Percentiles rank a stretch among this genome's conserved stretches.
These are phyloP conservation scores for Rhingia rostrata DNA, from an alignment of 2,888 invertebrate genomes.

Conservation along the genomic window DNA sequence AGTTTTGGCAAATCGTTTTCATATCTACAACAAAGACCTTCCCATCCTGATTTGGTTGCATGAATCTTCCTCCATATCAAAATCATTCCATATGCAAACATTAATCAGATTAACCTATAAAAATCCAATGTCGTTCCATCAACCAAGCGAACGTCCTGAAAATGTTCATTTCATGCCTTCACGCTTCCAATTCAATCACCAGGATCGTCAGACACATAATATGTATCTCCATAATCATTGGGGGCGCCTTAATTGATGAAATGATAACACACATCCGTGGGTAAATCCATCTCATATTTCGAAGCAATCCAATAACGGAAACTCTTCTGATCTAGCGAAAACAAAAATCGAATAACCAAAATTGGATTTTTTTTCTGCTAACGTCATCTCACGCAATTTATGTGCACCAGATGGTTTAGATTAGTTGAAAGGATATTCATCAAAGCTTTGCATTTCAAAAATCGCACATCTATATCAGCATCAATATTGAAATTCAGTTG, in stretches of 20 bases:
- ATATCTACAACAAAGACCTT: too few species aligned
- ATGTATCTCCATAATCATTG: neutral
- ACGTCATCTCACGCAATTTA: slow-evolving; percentile 8
- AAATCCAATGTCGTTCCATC: too few species aligned
- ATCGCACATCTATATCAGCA: too few species aligned
- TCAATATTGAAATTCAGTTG: slow-evolving; percentile 23
- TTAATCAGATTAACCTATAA: too few species aligned
- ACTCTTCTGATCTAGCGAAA: neutral
- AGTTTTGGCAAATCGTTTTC: too few species aligned
- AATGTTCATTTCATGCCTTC: too few species aligned
- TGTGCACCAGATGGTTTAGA: slow-evolving; percentile 16
- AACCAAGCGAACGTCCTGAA: too few species aligned
- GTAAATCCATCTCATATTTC: neutral
- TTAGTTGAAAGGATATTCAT: slow-evolving; percentile 20
- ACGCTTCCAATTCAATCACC: too few species aligned
- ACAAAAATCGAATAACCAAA: slow-evolving; percentile 14
- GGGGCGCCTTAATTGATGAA: neutral
- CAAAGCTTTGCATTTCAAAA: neutral
- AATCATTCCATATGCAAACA: too few species aligned
- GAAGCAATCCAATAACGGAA: neutral
- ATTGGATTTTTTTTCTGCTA: slow-evolving; percentile 20
- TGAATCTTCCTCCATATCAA: too few species aligned
- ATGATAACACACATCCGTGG: neutral
- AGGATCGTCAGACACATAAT: neutral
- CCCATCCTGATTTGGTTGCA: too few species aligned